Percentiles rank a stretch among this genome's conserved stretches.
Conservation (phyloP, 2,888 invertebrate species). For the Entomobrya multifasciata region DNA sequence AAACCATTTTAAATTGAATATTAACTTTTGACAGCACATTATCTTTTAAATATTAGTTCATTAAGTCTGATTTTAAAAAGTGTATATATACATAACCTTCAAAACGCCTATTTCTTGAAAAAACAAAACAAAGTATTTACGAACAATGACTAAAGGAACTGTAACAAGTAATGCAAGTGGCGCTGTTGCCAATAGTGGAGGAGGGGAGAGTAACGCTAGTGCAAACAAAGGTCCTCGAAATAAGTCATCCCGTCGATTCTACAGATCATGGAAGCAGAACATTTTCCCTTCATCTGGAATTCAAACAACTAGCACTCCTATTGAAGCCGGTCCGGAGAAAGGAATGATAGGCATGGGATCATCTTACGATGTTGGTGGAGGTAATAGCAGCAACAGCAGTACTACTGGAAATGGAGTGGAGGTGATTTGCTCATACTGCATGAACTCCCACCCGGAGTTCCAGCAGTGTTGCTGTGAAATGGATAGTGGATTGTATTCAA, state of each 20-base stretch:
- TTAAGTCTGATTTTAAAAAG: background rate
- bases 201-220: background rate
- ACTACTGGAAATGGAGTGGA: slow-evolving; percentile 40
- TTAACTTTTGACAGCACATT: slow-evolving; percentile 32
- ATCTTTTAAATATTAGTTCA: slow-evolving; percentile 41
- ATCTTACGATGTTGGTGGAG: background rate
- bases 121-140: background rate
- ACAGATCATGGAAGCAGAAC: slow-evolving; percentile 47
- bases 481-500: slow-evolving; percentile 57
- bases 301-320: slow-evolving; percentile 58
- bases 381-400: slow-evolving; percentile 29
- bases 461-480: slow-evolving; percentile 60
- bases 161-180: slow-evolving; percentile 1
- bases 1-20: background rate
- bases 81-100: background rate
- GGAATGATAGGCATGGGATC: slow-evolving; percentile 22
- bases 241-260: slow-evolving; percentile 8
- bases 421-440: slow-evolving; percentile 59
- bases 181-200: background rate
- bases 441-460: slow-evolving; percentile 61
- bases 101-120: background rate
- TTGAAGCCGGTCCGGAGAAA: slow-evolving; percentile 40
- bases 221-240: slow-evolving; percentile 4
- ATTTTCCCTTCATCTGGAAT: slow-evolving; percentile 32
- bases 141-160: slow-evolving; percentile 45